phyloP scores from a whole-genome alignment of 92 coral and sea anemone genomes.

The Micromussa lordhowensis region DNA sequence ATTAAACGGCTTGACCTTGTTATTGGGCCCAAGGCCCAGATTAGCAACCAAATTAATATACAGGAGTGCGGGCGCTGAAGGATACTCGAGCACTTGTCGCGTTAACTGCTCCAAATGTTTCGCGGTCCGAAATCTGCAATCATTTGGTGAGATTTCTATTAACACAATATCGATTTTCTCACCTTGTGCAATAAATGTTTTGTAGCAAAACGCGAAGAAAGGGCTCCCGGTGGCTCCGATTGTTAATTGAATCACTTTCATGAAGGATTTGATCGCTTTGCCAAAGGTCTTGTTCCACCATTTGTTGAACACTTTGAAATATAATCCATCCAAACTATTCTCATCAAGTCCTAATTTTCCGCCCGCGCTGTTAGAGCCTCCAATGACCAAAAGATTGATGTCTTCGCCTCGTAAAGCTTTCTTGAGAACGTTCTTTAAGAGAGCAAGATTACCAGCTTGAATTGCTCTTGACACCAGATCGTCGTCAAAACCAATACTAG shows the following conservation, averaged over 20 bases:
- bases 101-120: too few relatives aligned
- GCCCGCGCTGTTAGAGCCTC: slow-evolving; percentile 85
- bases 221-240: slow-evolving; percentile 76
- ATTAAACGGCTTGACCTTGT: slow-evolving; percentile 25
- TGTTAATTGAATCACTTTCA: slow-evolving; percentile 25
- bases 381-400: slow-evolving; percentile 65
- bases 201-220: slow-evolving; percentile 71
- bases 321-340: too few relatives aligned
- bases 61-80: slow-evolving; percentile 71
- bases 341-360: slow-evolving; percentile 65
- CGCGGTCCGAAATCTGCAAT: too few relatives aligned
- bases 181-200: slow-evolving; percentile 54
- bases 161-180: slow-evolving; percentile 60
- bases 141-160: too few relatives aligned
- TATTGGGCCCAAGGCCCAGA: slow-evolving; percentile 44
- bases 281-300: slow-evolving; percentile 76
- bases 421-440: too few relatives aligned
- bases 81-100: too few relatives aligned
- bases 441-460: slow-evolving; percentile 8
- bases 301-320: slow-evolving; percentile 52
- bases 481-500: not conserved
- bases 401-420: slow-evolving; percentile 65
- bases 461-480: not conserved
- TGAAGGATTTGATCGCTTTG: slow-evolving; percentile 19
- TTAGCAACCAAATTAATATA: slow-evolving; percentile 67